Evolutionary conservation across 2,797 vertebrate species (phyloP).

Genomic region (Propithecus deckenii): DNA sequence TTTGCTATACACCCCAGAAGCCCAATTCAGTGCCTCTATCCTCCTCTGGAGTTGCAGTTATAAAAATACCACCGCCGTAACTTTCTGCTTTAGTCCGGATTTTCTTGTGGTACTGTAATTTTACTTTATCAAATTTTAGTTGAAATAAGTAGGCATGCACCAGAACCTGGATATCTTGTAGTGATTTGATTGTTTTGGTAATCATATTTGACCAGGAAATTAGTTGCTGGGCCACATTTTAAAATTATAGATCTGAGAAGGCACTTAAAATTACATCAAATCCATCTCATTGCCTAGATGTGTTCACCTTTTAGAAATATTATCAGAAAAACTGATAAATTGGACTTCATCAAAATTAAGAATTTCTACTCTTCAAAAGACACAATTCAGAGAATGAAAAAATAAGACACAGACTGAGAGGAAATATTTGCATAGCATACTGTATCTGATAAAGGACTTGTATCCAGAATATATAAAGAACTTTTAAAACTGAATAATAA

Average conservation of each 20-base stretch:
- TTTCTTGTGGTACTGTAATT: not conserved
- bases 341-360: not conserved
- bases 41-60: not conserved
- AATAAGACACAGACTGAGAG: not conserved
- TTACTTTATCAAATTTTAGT: slow-evolving; percentile 13
- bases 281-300: not conserved
- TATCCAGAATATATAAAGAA: not conserved
- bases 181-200: not conserved
- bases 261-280: not conserved
- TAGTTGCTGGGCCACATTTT: not conserved
- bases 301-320: slow-evolving; percentile 13
- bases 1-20: not conserved
- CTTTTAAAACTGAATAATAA: not conserved
- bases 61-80: not conserved
- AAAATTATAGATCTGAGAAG: slow-evolving; percentile 29
- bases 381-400: not conserved
- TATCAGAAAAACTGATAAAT: slow-evolving; percentile 2
- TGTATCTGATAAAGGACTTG: not conserved
- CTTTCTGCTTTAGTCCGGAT: not conserved
- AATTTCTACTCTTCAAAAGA: slow-evolving; percentile 15
- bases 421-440: not conserved
- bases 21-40: not conserved
- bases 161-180: not conserved
- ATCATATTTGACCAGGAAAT: slow-evolving; percentile 2
- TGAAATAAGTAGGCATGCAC: not conserved